A percentile compares a stretch with the other conserved stretches of the same genome.
Conservation (phyloP, 2,888 invertebrate genomes). For the Adelognathus sp. region DNA sequence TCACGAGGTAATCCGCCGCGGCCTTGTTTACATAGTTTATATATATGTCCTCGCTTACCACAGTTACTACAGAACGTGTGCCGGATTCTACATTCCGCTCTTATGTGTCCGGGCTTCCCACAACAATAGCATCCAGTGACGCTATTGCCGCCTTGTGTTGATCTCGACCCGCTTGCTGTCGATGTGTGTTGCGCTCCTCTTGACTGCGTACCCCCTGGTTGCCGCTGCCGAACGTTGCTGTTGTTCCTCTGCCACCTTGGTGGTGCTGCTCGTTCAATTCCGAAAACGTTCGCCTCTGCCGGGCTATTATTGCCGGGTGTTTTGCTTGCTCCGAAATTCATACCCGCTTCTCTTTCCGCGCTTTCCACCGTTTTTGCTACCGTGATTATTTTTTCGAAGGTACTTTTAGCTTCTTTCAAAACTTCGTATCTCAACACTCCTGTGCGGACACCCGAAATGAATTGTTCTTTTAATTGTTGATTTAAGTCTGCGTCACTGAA, state of each 20-base stretch:
- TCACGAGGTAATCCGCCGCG: not conserved
- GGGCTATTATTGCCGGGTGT: not conserved
- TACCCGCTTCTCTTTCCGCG: not conserved
- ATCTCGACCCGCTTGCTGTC: not conserved
- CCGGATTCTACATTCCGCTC: not conserved
- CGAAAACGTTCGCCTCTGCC: not conserved
- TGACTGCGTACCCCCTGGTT: not conserved
- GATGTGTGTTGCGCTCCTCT: not conserved
- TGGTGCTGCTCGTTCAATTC: not conserved
- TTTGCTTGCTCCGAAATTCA: not conserved
- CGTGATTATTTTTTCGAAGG: constrained; percentile 18
- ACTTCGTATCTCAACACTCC: constrained; percentile 21
- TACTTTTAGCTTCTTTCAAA: not conserved
- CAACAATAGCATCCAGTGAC: constrained; percentile 17
- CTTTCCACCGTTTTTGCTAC: constrained; percentile 30
- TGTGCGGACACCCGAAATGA: constrained; percentile 17
- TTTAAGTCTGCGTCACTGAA: not conserved
- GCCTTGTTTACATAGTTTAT: not conserved
- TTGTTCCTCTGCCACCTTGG: not conserved
- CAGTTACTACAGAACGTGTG: constrained; percentile 28
- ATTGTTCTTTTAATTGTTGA: constrained; percentile 18
- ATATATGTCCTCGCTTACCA: constrained; percentile 26
- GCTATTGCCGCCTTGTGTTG: not conserved
- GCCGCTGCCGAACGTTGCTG: not conserved
- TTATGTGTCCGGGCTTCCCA: constrained; percentile 3